These are phyloP conservation scores for Andrena fulva DNA, from an alignment of 2,888 invertebrate species.

Conservation along the genomic window DNA sequence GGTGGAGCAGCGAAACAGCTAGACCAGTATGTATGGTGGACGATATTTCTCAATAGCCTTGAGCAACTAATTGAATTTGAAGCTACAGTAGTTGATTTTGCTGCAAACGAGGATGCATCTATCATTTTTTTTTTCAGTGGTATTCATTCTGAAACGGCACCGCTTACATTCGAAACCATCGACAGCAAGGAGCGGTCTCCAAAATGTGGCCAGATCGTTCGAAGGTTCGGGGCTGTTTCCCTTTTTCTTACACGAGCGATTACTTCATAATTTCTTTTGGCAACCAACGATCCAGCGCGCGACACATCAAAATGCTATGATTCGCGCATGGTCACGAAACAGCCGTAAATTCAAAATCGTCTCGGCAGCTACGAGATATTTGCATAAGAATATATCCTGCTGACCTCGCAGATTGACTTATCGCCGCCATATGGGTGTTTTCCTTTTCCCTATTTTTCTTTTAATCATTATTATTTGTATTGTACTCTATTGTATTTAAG, in stretches of 20 bases:
- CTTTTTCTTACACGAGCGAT: background rate
- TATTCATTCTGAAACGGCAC: too few relatives aligned
- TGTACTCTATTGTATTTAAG: constrained; percentile 13
- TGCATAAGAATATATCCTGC: constrained; percentile 10
- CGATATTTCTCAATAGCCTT: too few relatives aligned
- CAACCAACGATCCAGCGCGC: background rate
- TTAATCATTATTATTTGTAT: constrained; percentile 1
- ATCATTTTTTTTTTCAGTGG: too few relatives aligned
- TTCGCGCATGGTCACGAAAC: background rate
- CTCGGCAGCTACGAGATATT: constrained; percentile 1
- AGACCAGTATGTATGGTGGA: too few relatives aligned
- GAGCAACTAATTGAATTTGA: too few relatives aligned
- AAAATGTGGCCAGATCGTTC: background rate
- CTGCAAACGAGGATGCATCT: too few relatives aligned
- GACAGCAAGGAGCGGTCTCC: too few relatives aligned
- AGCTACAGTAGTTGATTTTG: too few relatives aligned
- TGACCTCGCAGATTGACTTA: constrained; percentile 52
- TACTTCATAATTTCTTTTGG: too few relatives aligned
- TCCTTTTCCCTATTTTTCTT: background rate
- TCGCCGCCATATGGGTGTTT: constrained; percentile 63
- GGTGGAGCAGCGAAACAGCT: too few relatives aligned
- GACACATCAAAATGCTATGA: background rate
- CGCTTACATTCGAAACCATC: too few relatives aligned
- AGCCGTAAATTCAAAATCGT: constrained; percentile 7
- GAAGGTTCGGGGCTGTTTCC: background rate